Conservation (phyloP, 2,888 invertebrate species). For the Drosophila rubida region DNA sequence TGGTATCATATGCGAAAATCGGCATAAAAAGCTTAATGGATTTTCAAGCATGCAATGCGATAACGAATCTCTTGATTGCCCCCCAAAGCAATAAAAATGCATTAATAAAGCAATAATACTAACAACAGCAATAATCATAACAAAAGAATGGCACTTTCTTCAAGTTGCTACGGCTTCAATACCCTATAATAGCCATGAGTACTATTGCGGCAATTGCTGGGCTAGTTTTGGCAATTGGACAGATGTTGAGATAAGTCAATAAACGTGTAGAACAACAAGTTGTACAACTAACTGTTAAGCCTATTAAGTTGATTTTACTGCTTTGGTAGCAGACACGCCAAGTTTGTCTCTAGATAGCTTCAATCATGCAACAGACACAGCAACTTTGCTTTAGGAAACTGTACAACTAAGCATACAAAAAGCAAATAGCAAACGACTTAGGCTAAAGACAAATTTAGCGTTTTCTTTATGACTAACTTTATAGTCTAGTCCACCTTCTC, state of each 20-base stretch:
- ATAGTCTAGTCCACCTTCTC: no score
- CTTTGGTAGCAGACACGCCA: no score
- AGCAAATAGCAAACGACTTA: no score
- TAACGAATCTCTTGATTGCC: slow-evolving; percentile 53
- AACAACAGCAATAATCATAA: slow-evolving; percentile 35
- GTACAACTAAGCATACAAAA: no score
- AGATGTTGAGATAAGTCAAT: background rate
- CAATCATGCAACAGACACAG: no score
- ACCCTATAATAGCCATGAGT: slow-evolving; percentile 20
- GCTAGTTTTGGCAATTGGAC: background rate
- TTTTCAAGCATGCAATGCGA: slow-evolving; percentile 49
- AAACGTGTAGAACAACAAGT: no score
- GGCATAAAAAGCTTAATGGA: slow-evolving; percentile 43
- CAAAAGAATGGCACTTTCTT: slow-evolving; percentile 7
- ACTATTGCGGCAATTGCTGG: background rate
- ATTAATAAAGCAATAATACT: slow-evolving; percentile 64
- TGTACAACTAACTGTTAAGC: no score
- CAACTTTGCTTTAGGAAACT: no score
- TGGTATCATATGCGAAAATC: slow-evolving; percentile 61
- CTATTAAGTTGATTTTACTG: no score
- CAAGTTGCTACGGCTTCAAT: slow-evolving; percentile 5
- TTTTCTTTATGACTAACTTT: no score
- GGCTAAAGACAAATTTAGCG: no score
- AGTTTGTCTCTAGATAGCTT: no score
- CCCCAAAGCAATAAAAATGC: slow-evolving; percentile 64